Percentiles rank a stretch among this genome's conserved stretches.
These are phyloP conservation scores for Melieria crassipennis DNA, from an alignment of 2,888 invertebrate genomes.

Conservation along the genomic window DNA sequence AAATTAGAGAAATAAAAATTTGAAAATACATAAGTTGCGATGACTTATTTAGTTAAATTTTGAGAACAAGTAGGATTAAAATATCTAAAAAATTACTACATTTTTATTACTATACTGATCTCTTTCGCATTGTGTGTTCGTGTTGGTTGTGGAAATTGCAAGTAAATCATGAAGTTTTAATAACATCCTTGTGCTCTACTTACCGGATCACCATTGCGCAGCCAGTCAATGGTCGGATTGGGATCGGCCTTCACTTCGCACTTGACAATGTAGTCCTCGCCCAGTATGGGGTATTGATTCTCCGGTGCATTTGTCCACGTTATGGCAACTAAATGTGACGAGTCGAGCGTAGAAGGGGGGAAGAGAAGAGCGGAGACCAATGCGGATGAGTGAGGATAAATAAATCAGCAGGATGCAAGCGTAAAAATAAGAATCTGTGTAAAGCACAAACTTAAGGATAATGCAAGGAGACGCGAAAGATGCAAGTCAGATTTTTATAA, in stretches of 20 bases:
- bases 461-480: too few species aligned
- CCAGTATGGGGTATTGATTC: constrained; percentile 82
- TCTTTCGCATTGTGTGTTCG: too few species aligned
- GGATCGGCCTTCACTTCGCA: constrained; percentile 89
- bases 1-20: too few species aligned
- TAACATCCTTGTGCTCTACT: constrained; percentile 50
- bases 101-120: too few species aligned
- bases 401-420: constrained; percentile 1
- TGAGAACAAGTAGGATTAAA: too few species aligned
- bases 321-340: constrained; percentile 75
- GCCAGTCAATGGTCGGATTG: constrained; percentile 86
- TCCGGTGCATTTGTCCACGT: constrained; percentile 87
- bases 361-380: constrained; percentile 15
- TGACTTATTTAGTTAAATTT: too few species aligned
- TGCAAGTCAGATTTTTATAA: too few species aligned
- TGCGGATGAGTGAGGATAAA: constrained; percentile 14
- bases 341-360: constrained; percentile 1
- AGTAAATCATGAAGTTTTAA: constrained; percentile 28
- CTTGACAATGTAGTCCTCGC: constrained; percentile 79
- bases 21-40: too few species aligned
- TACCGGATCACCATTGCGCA: constrained; percentile 78
- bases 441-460: background rate
- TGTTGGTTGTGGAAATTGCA: background rate
- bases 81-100: too few species aligned
- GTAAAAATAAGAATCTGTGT: background rate